A percentile compares a stretch with the other conserved stretches of the same genome.
phyloP scores from a whole-genome alignment of 2,888 invertebrate genomes.

The Polymixis flavicincta region DNA sequence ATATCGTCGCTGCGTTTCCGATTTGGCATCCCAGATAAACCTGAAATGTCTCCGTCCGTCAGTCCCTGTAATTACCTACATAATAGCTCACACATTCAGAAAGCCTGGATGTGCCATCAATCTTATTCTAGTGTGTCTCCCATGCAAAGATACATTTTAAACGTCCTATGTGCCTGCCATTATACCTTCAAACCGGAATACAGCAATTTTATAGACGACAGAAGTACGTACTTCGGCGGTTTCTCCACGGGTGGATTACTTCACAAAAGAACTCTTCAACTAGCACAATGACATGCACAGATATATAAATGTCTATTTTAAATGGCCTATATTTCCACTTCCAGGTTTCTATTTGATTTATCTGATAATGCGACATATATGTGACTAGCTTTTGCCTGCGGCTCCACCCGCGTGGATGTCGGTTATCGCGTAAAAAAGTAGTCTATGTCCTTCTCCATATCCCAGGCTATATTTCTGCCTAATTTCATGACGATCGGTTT shows the following conservation, averaged over 20 bases:
- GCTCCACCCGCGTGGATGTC: too few relatives aligned
- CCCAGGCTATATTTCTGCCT: too few relatives aligned
- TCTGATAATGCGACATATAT: background rate
- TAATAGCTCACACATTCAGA: background rate
- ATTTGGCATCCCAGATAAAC: background rate
- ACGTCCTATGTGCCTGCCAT: slow-evolving; percentile 1
- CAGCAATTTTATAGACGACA: background rate
- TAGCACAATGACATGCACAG: background rate
- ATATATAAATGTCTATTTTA: background rate
- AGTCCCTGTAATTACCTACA: background rate
- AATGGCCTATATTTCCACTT: background rate
- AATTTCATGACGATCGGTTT: too few relatives aligned
- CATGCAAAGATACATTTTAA: slow-evolving; percentile 4
- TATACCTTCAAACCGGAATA: slow-evolving; percentile 15
- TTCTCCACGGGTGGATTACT: background rate
- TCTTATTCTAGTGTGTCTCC: background rate
- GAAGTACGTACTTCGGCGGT: background rate
- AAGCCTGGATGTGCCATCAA: background rate
- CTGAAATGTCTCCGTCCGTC: background rate
- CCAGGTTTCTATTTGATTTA: background rate
- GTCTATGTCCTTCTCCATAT: too few relatives aligned
- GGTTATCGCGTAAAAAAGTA: too few relatives aligned
- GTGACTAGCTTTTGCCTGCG: too few relatives aligned
- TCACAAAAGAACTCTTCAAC: background rate
- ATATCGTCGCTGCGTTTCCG: too few relatives aligned